phyloP scores from a whole-genome alignment of 1,140 invertebrate species.

The Tachypleus tridentatus region DNA sequence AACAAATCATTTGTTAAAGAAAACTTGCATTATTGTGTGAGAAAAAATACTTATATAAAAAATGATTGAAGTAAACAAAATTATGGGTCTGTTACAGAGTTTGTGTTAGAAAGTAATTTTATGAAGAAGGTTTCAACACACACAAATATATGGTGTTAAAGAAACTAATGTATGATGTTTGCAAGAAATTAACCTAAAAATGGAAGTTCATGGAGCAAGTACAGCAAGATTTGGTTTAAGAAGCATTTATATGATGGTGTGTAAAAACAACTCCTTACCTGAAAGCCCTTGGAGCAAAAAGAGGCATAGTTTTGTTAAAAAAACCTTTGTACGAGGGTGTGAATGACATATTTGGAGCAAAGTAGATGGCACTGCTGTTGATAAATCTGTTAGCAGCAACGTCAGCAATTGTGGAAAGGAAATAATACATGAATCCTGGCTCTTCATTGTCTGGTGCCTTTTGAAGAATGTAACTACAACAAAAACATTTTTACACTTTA shows the following conservation, averaged over 20 bases:
- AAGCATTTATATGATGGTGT: background rate
- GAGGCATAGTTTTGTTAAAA: conserved; percentile 91
- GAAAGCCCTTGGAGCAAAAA: conserved; percentile 88
- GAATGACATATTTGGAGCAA: conserved; percentile 86
- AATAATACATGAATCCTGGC: conserved; percentile 97
- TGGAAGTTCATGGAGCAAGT: background rate
- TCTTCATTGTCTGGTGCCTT: conserved; percentile 74
- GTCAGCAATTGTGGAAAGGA: conserved; percentile 86
- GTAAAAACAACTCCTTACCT: conserved; percentile 30
- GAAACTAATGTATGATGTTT: conserved; percentile 10
- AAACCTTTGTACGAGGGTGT: conserved; percentile 88
- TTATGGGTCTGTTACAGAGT: too few relatives aligned
- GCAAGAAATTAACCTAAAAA: background rate
- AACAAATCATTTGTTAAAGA: too few relatives aligned
- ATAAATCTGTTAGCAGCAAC: conserved; percentile 83
- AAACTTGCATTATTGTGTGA: too few relatives aligned
- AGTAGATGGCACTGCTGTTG: conserved; percentile 89
- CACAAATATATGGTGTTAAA: conserved; percentile 6
- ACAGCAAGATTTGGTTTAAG: background rate
- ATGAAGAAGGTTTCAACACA: too few relatives aligned
- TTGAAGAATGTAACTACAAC: conserved; percentile 74
- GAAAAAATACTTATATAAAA: too few relatives aligned
- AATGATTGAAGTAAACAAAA: too few relatives aligned
- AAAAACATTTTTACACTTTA: background rate
- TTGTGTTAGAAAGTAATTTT: too few relatives aligned